Percentiles rank a stretch among this genome's conserved stretches.
Conservation (phyloP, 2,888 invertebrate species). For the Esperia sulphurella region DNA sequence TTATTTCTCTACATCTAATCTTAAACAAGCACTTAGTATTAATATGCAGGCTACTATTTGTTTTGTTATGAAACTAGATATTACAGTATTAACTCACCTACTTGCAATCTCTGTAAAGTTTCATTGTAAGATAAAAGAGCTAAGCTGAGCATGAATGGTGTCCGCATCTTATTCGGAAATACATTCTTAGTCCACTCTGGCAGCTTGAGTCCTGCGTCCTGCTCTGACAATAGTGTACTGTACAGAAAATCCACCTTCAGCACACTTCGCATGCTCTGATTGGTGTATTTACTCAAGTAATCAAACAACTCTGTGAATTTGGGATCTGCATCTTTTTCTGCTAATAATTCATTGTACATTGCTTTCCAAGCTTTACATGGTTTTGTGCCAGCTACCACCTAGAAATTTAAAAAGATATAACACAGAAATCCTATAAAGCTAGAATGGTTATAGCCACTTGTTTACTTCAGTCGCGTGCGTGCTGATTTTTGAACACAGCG, state of each 20-base stretch:
- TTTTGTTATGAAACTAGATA: neutral
- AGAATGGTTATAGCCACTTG: too few relatives aligned
- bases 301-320: conserved; percentile 81
- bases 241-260: conserved; percentile 85
- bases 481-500: too few relatives aligned
- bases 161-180: conserved; percentile 83
- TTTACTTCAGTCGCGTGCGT: too few relatives aligned
- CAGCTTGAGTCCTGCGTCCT: conserved; percentile 82
- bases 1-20: too few relatives aligned
- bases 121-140: conserved; percentile 84
- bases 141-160: conserved; percentile 84
- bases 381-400: conserved; percentile 66
- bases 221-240: conserved; percentile 82
- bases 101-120: conserved; percentile 84
- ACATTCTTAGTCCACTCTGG: conserved; percentile 87
- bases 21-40: too few relatives aligned
- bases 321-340: conserved; percentile 70
- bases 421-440: too few relatives aligned
- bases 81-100: conserved; percentile 70
- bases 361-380: conserved; percentile 52
- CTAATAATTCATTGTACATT: conserved; percentile 69
- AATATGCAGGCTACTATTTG: neutral
- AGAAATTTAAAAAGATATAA: conserved; percentile 7
- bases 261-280: conserved; percentile 73
- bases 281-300: conserved; percentile 76